Evolutionary conservation across 2,888 invertebrate species (phyloP).

Genomic region (Escarpia spicata): DNA sequence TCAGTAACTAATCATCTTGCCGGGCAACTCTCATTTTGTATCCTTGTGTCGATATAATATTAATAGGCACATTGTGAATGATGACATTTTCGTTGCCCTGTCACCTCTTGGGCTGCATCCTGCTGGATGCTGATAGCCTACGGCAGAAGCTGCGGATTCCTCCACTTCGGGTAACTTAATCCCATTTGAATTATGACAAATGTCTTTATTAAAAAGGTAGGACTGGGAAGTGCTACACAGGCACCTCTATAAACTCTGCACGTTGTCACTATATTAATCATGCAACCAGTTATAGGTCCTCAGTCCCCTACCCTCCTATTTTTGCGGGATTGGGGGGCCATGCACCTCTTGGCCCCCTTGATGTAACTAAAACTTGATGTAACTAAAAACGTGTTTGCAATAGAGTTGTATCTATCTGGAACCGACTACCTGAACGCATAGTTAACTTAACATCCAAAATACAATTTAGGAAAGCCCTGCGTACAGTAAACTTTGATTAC

Average conservation of each 20-base stretch:
- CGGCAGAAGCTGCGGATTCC: background rate
- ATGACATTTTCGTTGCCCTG: constrained; percentile 1
- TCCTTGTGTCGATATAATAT: background rate
- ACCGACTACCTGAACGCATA: no score
- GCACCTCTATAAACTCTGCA: background rate
- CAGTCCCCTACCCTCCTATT: background rate
- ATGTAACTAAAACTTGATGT: no score
- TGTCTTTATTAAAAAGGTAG: background rate
- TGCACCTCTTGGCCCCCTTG: no score
- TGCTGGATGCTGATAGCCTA: background rate
- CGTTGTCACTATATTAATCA: background rate
- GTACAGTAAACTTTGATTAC: no score
- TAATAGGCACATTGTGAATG: constrained; percentile 18
- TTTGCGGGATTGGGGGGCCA: background rate
- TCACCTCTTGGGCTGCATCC: background rate
- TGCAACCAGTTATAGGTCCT: background rate
- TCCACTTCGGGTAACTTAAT: constrained; percentile 14
- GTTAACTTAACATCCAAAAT: no score
- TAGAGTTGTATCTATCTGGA: no score
- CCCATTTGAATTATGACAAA: background rate
- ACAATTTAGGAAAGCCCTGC: no score
- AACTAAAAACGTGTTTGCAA: no score
- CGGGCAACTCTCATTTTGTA: background rate
- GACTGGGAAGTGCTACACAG: background rate
- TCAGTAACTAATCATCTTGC: no score